Conservation (phyloP, 2,113 vertebrate species). For the Tympanuchus pallidicinctus region DNA sequence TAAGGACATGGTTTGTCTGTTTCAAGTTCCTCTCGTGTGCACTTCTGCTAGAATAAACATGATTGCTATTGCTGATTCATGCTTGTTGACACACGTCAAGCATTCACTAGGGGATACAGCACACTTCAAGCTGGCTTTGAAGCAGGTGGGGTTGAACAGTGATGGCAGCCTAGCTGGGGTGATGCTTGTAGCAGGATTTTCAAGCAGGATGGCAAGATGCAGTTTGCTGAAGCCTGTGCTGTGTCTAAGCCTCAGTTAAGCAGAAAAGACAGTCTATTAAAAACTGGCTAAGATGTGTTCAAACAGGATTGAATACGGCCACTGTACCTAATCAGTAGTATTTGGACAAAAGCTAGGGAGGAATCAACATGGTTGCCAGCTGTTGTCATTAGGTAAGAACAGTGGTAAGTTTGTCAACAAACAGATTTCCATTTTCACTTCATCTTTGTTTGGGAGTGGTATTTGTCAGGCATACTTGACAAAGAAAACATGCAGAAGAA, state of each 20-base stretch:
- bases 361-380: background rate
- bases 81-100: background rate
- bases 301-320: background rate
- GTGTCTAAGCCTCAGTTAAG: background rate
- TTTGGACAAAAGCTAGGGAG: accelerated
- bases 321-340: background rate
- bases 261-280: background rate
- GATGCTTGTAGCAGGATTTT: background rate
- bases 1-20: background rate
- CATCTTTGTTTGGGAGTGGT: background rate
- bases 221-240: background rate
- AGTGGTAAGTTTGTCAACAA: background rate
- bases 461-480: background rate
- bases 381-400: background rate
- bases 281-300: background rate
- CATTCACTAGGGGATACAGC: background rate
- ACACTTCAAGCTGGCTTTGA: background rate
- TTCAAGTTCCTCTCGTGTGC: background rate
- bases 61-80: background rate
- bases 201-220: background rate
- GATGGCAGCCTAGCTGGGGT: background rate
- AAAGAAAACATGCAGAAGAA: background rate
- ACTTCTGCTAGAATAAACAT: background rate
- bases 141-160: background rate
- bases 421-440: background rate